Evolutionary conservation across 2,888 invertebrate genomes (phyloP).

Genomic region (Chymomyza procnemis): DNA sequence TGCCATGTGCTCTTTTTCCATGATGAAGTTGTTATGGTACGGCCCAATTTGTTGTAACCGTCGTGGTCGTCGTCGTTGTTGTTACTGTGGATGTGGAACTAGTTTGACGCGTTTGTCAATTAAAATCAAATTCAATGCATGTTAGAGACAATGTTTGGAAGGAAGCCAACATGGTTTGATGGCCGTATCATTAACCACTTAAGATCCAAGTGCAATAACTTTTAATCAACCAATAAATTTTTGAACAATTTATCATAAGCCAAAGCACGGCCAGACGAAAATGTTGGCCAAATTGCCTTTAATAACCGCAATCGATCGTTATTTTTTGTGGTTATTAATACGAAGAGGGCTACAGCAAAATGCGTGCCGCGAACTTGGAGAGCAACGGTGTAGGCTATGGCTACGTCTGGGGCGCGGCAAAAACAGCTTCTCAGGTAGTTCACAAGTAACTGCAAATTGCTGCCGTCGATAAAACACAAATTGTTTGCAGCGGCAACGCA

Average conservation of each 20-base stretch:
- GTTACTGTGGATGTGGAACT: conserved; percentile 37
- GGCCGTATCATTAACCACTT: conserved; percentile 66
- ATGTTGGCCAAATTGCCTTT: conserved; percentile 71
- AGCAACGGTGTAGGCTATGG: too few relatives aligned
- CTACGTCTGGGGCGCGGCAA: conserved; percentile 27
- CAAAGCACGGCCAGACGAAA: conserved; percentile 33
- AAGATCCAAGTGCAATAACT: conserved; percentile 66
- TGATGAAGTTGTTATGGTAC: conserved; percentile 58
- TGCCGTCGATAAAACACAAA: conserved; percentile 71
- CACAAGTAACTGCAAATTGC: conserved; percentile 78
- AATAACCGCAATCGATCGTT: conserved; percentile 75
- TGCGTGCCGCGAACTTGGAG: conserved; percentile 28
- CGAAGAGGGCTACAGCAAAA: conserved; percentile 22
- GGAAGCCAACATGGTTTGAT: conserved; percentile 8
- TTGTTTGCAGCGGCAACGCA: conserved; percentile 46
- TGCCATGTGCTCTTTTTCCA: neutral
- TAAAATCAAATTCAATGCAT: conserved; percentile 69
- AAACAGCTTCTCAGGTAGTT: conserved; percentile 77
- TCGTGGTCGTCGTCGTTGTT: too few relatives aligned
- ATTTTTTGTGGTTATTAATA: conserved; percentile 76
- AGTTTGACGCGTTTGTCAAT: conserved; percentile 72
- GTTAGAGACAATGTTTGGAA: conserved; percentile 39
- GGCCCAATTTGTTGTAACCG: conserved; percentile 24
- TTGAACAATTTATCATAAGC: conserved; percentile 64
- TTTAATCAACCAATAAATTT: conserved; percentile 72